phyloP scores from a whole-genome alignment of 2,113 vertebrate genomes.

The Motacilla alba region DNA sequence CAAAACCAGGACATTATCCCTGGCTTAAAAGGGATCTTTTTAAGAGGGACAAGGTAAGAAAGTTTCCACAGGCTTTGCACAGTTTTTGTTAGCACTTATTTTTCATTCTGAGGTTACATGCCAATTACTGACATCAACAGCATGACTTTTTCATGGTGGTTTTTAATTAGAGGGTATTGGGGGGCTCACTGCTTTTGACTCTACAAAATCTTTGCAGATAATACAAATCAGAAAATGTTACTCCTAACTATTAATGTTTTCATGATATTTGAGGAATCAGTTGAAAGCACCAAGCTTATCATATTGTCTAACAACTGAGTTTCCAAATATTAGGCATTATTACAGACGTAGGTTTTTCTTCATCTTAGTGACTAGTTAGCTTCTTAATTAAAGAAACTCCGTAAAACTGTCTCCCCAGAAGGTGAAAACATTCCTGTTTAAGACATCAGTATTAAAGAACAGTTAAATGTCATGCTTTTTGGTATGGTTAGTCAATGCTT shows the following conservation, averaged over 20 bases:
- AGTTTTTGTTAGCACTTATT: not conserved
- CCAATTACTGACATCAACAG: not conserved
- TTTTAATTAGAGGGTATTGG: not conserved
- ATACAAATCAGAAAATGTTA: not conserved
- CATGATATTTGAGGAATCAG: not conserved
- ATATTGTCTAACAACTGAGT: not conserved
- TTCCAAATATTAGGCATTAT: not conserved
- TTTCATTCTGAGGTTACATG: not conserved
- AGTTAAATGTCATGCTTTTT: not conserved
- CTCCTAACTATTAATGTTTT: not conserved
- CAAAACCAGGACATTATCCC: not conserved
- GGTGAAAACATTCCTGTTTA: not conserved
- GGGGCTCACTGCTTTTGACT: not conserved
- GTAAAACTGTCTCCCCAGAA: not conserved
- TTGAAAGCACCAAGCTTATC: not conserved
- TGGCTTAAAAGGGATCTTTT: not conserved
- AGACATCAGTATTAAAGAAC: not conserved
- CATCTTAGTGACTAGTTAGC: not conserved
- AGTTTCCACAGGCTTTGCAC: not conserved
- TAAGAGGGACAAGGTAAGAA: not conserved
- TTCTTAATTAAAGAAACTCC: not conserved
- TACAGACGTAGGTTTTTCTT: not conserved
- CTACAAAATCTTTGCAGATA: constrained; percentile 35
- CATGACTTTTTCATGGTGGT: not conserved
- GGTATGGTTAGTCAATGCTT: not conserved